A percentile compares a stretch with the other conserved stretches of the same genome.
phyloP scores from a whole-genome alignment of 2,888 invertebrate genomes.

The Andricus curvator region DNA sequence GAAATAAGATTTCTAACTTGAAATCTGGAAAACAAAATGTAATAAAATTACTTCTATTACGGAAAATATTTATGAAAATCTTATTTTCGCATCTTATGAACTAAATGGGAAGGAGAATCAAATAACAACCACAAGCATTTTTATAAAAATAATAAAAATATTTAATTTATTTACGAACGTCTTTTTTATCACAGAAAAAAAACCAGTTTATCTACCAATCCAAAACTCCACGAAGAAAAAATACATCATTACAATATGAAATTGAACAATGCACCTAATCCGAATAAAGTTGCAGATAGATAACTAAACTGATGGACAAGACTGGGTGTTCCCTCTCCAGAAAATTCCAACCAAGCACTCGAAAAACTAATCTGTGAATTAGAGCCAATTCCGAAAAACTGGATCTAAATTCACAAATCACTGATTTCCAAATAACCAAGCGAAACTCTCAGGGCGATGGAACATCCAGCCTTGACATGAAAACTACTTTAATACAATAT shows the following conservation, averaged over 20 bases:
- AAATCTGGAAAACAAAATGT: too few species aligned
- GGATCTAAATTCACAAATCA: slow-evolving; percentile 15
- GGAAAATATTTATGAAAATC: too few species aligned
- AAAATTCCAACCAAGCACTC: slow-evolving; percentile 11
- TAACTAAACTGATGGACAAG: slow-evolving; percentile 47
- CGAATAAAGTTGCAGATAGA: slow-evolving; percentile 45
- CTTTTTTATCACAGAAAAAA: slow-evolving; percentile 46
- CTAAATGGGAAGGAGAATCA: not conserved
- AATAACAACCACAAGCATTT: not conserved
- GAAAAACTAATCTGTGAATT: not conserved
- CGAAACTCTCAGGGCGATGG: not conserved
- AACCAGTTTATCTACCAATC: slow-evolving; percentile 46
- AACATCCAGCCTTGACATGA: slow-evolving; percentile 58
- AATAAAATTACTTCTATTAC: too few species aligned
- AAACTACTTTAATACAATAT: slow-evolving; percentile 48
- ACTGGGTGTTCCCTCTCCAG: slow-evolving; percentile 42
- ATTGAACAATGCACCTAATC: slow-evolving; percentile 21
- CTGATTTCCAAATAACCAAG: not conserved
- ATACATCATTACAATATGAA: not conserved
- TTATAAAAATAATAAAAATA: slow-evolving; percentile 44
- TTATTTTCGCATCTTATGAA: not conserved
- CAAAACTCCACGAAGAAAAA: not conserved
- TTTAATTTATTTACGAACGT: slow-evolving; percentile 48
- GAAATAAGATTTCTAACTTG: too few species aligned
- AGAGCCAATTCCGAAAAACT: not conserved